Evolutionary conservation across 1,140 invertebrate genomes (phyloP).

Genomic region (Babylonia areolata): DNA sequence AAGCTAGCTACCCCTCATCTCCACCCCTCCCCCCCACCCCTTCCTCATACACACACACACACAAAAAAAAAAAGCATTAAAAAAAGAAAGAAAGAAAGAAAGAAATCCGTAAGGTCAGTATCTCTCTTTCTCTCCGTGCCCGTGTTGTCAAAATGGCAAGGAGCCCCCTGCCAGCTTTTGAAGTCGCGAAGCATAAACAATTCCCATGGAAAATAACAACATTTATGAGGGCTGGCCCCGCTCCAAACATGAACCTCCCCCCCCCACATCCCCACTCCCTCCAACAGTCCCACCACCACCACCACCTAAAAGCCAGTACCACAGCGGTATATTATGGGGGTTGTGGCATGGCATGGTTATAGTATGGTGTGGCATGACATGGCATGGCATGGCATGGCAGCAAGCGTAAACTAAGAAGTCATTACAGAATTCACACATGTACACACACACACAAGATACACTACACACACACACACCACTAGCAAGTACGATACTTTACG

Average conservation of each 20-base stretch:
- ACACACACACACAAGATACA: background rate
- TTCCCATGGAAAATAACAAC: conserved; percentile 26
- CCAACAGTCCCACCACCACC: too few species aligned
- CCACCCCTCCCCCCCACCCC: background rate
- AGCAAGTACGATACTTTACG: background rate
- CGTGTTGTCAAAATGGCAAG: too few species aligned
- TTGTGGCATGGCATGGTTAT: too few species aligned
- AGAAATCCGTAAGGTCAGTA: background rate
- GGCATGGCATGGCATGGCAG: too few species aligned
- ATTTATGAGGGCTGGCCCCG: conserved; percentile 13
- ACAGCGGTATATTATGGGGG: too few species aligned
- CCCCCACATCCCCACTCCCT: too few species aligned
- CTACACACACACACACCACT: background rate
- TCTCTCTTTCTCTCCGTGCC: background rate
- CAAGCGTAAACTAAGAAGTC: conserved; percentile 24
- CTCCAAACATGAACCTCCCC: background rate
- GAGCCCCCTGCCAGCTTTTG: conserved; percentile 22
- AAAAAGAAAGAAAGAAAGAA: too few species aligned
- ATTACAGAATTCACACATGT: conserved; percentile 22
- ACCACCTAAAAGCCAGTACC: too few species aligned
- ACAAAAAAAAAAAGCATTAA: background rate
- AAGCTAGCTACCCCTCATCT: background rate
- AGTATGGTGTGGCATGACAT: too few species aligned
- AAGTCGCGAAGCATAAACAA: conserved; percentile 26
- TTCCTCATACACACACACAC: background rate